phyloP scores from a whole-genome alignment of 2,797 vertebrate species.

The Acrossocheilus wenchowensis region DNA sequence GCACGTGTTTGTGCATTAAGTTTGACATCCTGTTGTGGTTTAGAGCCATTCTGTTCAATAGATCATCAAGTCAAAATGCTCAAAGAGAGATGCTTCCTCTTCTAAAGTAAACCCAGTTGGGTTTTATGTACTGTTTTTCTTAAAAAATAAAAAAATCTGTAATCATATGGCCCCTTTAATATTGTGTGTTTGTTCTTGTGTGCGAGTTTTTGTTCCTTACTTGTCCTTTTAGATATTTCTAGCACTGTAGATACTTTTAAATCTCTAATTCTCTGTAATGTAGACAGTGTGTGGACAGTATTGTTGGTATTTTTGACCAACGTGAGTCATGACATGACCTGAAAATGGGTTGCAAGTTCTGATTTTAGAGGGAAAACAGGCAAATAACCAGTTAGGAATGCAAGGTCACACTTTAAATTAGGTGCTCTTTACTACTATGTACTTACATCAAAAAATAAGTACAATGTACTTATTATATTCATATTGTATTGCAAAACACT shows the following conservation, averaged over 20 bases:
- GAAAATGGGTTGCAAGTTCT: neutral
- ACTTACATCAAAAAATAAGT: too few species aligned
- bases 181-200: neutral
- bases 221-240: neutral
- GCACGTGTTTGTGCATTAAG: neutral
- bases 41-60: neutral
- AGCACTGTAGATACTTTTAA: neutral
- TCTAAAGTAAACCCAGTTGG: neutral
- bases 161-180: neutral
- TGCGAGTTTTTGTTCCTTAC: neutral
- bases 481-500: too few species aligned
- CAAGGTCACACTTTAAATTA: too few species aligned
- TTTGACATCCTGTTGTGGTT: constrained; percentile 27
- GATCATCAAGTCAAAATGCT: constrained; percentile 10
- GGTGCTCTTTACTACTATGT: too few species aligned
- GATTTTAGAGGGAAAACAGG: neutral
- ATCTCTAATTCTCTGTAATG: neutral
- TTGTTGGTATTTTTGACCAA: neutral
- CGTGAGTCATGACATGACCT: neutral
- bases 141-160: neutral
- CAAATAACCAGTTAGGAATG: neutral
- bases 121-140: neutral
- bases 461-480: too few species aligned
- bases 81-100: neutral
- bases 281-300: neutral